Evolutionary conservation across 2,888 invertebrate species (phyloP).

Genomic region (Seladonia tumulorum): DNA sequence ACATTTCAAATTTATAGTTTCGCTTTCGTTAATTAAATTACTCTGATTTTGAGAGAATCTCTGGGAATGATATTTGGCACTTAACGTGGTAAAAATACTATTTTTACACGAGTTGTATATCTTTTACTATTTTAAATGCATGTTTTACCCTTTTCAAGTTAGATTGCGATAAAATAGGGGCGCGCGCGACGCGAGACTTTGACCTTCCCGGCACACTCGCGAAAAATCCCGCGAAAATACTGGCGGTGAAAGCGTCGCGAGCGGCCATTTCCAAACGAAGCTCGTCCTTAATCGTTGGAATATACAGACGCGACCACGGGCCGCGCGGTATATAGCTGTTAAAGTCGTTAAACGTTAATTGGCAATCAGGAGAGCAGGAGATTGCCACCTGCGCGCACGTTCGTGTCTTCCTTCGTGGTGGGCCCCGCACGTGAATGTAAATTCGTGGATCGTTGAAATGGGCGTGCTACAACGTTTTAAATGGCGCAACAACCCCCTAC

Average conservation of each 20-base stretch:
- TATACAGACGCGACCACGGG: conserved; percentile 15
- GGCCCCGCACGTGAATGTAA: conserved; percentile 40
- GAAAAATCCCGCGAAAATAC: not conserved
- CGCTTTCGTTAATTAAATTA: too few species aligned
- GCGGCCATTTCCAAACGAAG: not conserved
- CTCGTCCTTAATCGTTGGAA: conserved; percentile 30
- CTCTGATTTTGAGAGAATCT: too few species aligned
- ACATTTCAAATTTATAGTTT: too few species aligned
- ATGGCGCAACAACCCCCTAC: not conserved
- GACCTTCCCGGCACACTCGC: not conserved
- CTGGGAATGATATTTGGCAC: too few species aligned
- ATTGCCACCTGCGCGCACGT: conserved; percentile 65
- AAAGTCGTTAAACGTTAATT: conserved; percentile 69
- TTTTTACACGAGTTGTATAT: too few species aligned
- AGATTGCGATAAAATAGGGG: not conserved
- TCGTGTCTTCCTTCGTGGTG: conserved; percentile 25
- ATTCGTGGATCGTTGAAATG: conserved; percentile 31
- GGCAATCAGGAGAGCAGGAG: conserved; percentile 69
- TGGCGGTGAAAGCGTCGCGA: not conserved
- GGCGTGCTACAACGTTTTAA: conserved; percentile 8
- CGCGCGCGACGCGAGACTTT: not conserved
- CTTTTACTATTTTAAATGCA: too few species aligned
- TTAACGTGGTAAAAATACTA: too few species aligned
- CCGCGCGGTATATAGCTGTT: conserved; percentile 35
- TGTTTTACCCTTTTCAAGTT: not conserved